phyloP scores from a whole-genome alignment of 2,888 invertebrate species.

The Crossocerus cetratus region DNA sequence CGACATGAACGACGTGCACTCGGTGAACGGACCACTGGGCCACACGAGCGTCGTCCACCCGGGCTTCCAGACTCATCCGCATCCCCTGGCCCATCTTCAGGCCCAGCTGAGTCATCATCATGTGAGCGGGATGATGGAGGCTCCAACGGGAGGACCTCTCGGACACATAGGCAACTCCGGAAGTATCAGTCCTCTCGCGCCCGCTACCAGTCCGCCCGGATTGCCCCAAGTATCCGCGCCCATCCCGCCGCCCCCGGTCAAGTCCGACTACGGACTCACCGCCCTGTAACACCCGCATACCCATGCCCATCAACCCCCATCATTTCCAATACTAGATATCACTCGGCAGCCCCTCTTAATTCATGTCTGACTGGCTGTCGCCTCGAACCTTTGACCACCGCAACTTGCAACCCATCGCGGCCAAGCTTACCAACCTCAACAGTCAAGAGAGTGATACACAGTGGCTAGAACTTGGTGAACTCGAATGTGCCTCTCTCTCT shows the following conservation, averaged over 20 bases:
- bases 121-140: slow-evolving; percentile 76
- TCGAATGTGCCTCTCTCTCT: no score
- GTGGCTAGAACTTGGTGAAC: no score
- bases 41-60: slow-evolving; percentile 66
- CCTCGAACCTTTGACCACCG: no score
- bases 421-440: no score
- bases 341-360: no score
- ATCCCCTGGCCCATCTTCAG: slow-evolving; percentile 77
- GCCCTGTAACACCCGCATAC: slow-evolving; percentile 80
- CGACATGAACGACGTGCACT: slow-evolving; percentile 70
- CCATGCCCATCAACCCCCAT: slow-evolving; percentile 5
- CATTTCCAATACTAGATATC: background rate
- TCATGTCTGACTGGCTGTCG: no score
- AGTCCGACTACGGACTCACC: slow-evolving; percentile 93
- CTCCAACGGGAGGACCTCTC: slow-evolving; percentile 61
- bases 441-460: no score
- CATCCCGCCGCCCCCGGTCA: slow-evolving; percentile 80
- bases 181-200: slow-evolving; percentile 74
- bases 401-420: no score
- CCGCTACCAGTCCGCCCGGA: slow-evolving; percentile 72
- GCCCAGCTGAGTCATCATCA: slow-evolving; percentile 76
- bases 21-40: slow-evolving; percentile 63
- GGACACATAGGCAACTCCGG: slow-evolving; percentile 71
- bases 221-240: slow-evolving; percentile 60
- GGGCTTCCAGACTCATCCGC: slow-evolving; percentile 71